Evolutionary conservation across 2,113 vertebrate genomes (phyloP).

Genomic region (Zosterops lateralis): DNA sequence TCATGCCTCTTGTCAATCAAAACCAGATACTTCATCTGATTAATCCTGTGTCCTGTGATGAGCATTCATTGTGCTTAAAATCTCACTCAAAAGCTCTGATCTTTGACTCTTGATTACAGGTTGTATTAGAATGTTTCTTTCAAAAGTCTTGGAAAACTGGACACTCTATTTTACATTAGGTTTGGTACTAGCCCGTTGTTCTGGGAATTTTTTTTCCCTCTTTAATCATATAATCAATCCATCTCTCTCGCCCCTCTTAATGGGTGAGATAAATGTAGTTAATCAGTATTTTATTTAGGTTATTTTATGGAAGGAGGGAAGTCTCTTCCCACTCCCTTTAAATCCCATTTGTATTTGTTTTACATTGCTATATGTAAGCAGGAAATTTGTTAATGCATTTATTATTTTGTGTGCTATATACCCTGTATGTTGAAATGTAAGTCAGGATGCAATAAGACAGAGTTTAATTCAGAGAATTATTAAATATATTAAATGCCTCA

Average conservation of each 20-base stretch:
- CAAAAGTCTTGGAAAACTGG: not conserved
- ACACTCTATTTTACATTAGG: not conserved
- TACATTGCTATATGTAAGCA: not conserved
- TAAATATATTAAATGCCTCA: not conserved
- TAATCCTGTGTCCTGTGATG: not conserved
- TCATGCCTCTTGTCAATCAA: not conserved
- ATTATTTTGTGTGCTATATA: not conserved
- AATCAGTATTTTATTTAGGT: not conserved
- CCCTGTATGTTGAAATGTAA: not conserved
- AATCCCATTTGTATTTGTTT: not conserved
- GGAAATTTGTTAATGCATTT: not conserved
- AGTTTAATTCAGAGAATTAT: not conserved
- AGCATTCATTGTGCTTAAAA: not conserved
- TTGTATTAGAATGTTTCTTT: constrained; percentile 28
- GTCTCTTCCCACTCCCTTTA: not conserved
- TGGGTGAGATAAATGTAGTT: not conserved
- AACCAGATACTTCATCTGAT: not conserved
- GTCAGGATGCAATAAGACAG: not conserved
- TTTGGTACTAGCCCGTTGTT: not conserved
- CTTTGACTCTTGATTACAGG: constrained; percentile 35
- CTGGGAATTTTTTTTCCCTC: not conserved
- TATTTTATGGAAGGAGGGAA: not conserved
- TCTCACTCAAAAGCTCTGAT: constrained; percentile 25
- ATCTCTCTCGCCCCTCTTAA: not conserved
- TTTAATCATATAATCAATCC: not conserved